phyloP scores from a whole-genome alignment of 2,888 invertebrate genomes.

The Acleris laterana region DNA sequence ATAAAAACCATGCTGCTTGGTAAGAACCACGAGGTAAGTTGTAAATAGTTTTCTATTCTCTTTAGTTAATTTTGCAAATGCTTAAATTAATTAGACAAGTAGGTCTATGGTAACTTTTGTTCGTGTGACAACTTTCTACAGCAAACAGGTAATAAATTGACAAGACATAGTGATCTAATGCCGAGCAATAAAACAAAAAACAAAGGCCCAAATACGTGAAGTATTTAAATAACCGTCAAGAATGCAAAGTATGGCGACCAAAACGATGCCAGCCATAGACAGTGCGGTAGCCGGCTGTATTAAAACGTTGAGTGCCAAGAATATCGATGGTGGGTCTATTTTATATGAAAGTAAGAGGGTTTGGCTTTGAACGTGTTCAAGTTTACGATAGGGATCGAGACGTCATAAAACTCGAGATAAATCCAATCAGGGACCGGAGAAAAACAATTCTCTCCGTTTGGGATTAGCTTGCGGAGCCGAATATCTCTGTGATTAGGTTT shows the following conservation, averaged over 20 bases:
- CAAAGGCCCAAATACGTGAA: not conserved
- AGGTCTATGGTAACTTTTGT: too few species aligned
- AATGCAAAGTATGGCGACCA: slow-evolving; percentile 45
- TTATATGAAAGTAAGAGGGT: too few species aligned
- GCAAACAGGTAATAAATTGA: too few species aligned
- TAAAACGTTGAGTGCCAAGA: slow-evolving; percentile 46
- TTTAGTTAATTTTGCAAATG: too few species aligned
- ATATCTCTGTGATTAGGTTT: slow-evolving; percentile 27
- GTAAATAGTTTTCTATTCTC: too few species aligned
- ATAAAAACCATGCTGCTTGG: too few species aligned
- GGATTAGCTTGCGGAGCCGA: slow-evolving; percentile 55
- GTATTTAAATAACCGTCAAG: slow-evolving; percentile 39
- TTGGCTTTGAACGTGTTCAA: slow-evolving; percentile 37
- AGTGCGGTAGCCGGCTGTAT: slow-evolving; percentile 72
- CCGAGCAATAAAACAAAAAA: not conserved
- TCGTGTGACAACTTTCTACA: too few species aligned
- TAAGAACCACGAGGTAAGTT: too few species aligned
- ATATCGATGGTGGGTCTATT: too few species aligned
- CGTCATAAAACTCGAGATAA: slow-evolving; percentile 80
- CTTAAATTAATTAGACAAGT: too few species aligned
- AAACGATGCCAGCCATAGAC: slow-evolving; percentile 47
- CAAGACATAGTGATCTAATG: too few species aligned
- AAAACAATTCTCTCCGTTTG: slow-evolving; percentile 77
- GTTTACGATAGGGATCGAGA: slow-evolving; percentile 80
- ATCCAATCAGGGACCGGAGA: slow-evolving; percentile 77